These are phyloP conservation scores for Lethocerus indicus DNA, from an alignment of 1,140 invertebrate genomes.

Conservation along the genomic window DNA sequence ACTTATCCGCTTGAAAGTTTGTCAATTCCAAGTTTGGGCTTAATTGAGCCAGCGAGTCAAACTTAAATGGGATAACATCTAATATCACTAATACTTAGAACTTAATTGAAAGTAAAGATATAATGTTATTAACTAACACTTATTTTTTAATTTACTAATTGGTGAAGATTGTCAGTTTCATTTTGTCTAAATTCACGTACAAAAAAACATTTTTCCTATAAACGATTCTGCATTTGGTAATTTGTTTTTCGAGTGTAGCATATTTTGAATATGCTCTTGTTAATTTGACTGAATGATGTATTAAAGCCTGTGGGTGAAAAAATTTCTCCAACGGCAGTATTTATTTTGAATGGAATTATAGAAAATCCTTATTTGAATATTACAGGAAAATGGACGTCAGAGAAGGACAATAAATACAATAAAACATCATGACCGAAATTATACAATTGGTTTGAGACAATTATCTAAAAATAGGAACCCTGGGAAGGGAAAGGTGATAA, in stretches of 20 bases:
- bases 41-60: not conserved
- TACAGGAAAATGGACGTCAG: conserved; percentile 14
- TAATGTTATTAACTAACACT: not conserved
- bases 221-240: not conserved
- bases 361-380: not conserved
- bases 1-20: not conserved
- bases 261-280: not conserved
- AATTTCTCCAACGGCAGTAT: not conserved
- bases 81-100: not conserved
- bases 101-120: not conserved
- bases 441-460: not conserved
- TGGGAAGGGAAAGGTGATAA: not conserved
- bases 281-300: not conserved
- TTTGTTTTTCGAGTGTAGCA: not conserved
- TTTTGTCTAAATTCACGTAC: no score
- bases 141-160: not conserved
- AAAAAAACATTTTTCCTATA: not conserved
- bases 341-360: not conserved
- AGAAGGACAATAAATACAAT: conserved; percentile 12
- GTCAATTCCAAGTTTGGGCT: not conserved
- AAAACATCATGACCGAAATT: not conserved
- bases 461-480: conserved; percentile 9
- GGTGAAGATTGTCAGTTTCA: no score
- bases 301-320: not conserved
- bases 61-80: not conserved